These are phyloP conservation scores for Opisthocomus hoazin DNA, from an alignment of 2,113 vertebrate genomes.

Conservation along the genomic window DNA sequence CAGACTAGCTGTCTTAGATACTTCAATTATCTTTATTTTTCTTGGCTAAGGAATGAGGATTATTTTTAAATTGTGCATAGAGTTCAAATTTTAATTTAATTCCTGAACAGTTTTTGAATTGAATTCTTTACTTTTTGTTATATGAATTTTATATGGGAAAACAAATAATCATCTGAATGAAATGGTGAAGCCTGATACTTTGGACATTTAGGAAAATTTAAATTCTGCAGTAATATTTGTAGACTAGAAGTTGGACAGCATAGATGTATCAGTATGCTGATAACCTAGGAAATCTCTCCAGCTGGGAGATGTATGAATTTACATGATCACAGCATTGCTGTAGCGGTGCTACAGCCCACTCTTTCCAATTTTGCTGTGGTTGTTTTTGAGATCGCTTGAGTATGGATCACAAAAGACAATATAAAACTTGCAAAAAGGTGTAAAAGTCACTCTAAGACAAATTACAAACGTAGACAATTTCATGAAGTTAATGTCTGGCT, in stretches of 20 bases:
- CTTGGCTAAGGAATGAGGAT: neutral
- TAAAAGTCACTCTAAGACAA: neutral
- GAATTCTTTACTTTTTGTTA: neutral
- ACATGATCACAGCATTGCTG: neutral
- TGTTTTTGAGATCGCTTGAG: neutral
- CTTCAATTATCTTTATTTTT: neutral
- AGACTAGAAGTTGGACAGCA: neutral
- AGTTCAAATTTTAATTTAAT: neutral
- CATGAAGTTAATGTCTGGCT: neutral
- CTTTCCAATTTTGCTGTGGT: neutral
- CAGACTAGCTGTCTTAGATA: neutral
- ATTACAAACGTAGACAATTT: neutral
- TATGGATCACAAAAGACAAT: neutral
- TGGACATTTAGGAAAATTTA: neutral
- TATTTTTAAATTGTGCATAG: neutral
- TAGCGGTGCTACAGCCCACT: neutral
- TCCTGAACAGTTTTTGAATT: neutral
- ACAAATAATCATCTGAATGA: neutral
- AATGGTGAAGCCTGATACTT: neutral
- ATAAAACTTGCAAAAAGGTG: neutral
- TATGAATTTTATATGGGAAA: neutral
- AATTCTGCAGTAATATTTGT: neutral
- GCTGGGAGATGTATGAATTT: neutral
- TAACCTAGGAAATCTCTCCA: neutral
- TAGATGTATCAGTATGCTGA: too few relatives aligned